These are phyloP conservation scores for Equus przewalskii DNA, from an alignment of 2,113 vertebrate genomes.

Conservation along the genomic window DNA sequence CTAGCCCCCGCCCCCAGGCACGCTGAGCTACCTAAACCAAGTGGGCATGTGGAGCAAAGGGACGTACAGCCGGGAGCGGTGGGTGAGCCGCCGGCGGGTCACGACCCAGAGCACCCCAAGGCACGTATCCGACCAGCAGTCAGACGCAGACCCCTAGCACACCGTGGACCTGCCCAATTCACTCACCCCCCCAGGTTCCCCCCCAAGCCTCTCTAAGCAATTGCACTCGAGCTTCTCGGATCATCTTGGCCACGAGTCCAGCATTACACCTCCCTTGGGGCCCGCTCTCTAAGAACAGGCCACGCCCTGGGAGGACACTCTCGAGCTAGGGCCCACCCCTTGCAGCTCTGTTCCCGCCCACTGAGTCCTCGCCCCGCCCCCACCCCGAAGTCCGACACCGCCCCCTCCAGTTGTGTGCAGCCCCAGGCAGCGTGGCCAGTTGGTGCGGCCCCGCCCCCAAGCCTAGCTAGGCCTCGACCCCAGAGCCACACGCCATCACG, in stretches of 20 bases:
- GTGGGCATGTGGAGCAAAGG: not conserved
- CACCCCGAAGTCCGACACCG: accelerated
- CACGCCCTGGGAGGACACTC: not conserved
- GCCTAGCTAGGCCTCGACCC: not conserved
- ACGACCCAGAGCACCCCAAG: accelerated
- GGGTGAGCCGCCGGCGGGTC: not conserved
- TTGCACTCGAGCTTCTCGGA: not conserved
- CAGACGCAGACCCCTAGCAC: accelerated
- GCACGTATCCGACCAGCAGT: accelerated
- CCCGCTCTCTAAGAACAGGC: not conserved
- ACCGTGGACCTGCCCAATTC: accelerated
- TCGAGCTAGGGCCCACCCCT: not conserved
- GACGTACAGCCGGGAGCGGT: accelerated
- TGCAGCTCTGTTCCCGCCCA: not conserved
- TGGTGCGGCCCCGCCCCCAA: not conserved
- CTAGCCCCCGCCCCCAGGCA: not conserved
- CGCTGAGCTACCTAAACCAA: constrained; percentile 68
- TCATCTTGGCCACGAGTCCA: not conserved
- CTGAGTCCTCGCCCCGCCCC: not conserved
- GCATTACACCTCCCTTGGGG: not conserved
- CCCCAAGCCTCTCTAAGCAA: accelerated
- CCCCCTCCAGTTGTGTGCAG: accelerated
- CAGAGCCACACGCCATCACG: accelerated
- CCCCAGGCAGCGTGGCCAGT: accelerated
- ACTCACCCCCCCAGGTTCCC: accelerated